phyloP scores from a whole-genome alignment of 2,113 vertebrate genomes.

The Myotis lucifugus region DNA sequence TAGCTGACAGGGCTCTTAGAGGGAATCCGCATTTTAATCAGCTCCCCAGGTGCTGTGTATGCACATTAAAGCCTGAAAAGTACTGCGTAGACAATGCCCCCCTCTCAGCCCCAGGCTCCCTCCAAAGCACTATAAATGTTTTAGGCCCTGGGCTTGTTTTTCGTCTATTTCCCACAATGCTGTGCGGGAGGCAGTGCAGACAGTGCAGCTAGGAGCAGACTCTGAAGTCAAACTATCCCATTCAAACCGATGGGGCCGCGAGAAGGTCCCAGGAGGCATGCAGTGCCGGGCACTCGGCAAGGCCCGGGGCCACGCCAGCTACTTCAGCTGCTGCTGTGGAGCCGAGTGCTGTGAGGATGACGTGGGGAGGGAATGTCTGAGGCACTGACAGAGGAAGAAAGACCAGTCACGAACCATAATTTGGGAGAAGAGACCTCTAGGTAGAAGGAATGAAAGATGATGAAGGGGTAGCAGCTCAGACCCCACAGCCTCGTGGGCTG shows the following conservation, averaged over 20 bases:
- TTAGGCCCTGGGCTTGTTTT: background rate
- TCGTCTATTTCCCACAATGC: background rate
- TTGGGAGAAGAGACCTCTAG: background rate
- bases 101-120: background rate
- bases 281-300: background rate
- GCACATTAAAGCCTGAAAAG: background rate
- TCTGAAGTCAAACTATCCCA: background rate
- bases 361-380: background rate
- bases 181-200: background rate
- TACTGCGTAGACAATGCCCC: background rate
- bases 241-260: no score
- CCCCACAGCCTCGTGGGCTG: background rate
- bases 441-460: background rate
- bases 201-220: background rate
- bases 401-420: background rate
- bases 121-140: accelerated
- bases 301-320: accelerated
- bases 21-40: background rate
- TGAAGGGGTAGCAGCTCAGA: background rate
- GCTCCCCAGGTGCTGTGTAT: background rate
- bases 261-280: accelerated
- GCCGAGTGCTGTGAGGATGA: background rate
- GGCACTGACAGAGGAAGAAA: background rate
- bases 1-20: background rate
- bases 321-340: background rate